phyloP scores from a whole-genome alignment of 2,888 invertebrate genomes.

The Lasioglossum lativentre region DNA sequence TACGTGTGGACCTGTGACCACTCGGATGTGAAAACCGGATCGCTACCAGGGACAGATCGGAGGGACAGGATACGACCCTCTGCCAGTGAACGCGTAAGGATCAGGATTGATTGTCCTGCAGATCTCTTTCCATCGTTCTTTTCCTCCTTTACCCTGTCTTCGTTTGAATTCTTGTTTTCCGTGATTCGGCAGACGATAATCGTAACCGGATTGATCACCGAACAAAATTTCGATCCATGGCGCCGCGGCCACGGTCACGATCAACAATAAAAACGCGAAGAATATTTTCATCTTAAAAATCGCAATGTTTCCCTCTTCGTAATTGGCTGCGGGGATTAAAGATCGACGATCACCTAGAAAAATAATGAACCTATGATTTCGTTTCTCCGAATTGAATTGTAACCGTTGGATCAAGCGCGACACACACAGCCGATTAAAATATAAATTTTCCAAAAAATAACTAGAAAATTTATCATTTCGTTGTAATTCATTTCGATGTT shows the following conservation, averaged over 20 bases:
- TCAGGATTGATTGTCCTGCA: slow-evolving; percentile 89
- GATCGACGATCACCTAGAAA: slow-evolving; percentile 8
- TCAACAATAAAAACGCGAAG: slow-evolving; percentile 70
- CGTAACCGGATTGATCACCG: slow-evolving; percentile 63
- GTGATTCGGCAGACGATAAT: slow-evolving; percentile 40
- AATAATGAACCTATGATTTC: not conserved
- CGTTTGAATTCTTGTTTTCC: slow-evolving; percentile 58
- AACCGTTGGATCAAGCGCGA: not conserved
- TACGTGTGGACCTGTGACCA: not conserved
- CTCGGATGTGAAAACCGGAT: slow-evolving; percentile 2
- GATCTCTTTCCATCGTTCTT: slow-evolving; percentile 89
- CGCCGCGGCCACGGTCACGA: slow-evolving; percentile 69
- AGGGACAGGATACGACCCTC: slow-evolving; percentile 86
- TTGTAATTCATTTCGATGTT: not conserved
- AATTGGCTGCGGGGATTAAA: not conserved
- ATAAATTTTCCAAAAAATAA: not conserved
- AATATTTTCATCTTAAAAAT: slow-evolving; percentile 69
- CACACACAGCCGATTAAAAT: not conserved
- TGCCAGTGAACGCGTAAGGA: slow-evolving; percentile 87
- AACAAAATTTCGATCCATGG: slow-evolving; percentile 79
- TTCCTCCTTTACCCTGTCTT: slow-evolving; percentile 81
- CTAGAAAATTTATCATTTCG: not conserved
- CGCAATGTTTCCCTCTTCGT: not conserved
- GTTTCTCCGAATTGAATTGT: not conserved
- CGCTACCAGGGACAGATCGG: slow-evolving; percentile 88